These are phyloP conservation scores for Folsomia candida DNA, from an alignment of 2,888 invertebrate species.

Conservation along the genomic window DNA sequence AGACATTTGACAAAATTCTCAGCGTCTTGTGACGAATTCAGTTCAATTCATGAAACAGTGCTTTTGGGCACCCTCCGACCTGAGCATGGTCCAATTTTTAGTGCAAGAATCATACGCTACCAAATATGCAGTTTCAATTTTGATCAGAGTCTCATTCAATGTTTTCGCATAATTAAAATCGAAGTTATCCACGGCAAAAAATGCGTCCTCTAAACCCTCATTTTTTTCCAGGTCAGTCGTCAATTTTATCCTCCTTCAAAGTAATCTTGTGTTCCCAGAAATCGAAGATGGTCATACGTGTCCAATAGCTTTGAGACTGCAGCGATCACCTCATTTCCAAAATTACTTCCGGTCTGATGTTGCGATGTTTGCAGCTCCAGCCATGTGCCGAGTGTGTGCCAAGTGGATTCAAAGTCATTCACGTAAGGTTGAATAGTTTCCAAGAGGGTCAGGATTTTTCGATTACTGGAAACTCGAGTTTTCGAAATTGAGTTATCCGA, in stretches of 20 bases:
- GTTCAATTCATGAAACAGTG: too few species aligned
- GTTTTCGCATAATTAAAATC: not conserved
- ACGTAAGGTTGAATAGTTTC: not conserved
- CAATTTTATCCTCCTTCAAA: not conserved
- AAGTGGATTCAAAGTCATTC: not conserved
- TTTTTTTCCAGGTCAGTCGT: not conserved
- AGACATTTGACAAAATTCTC: not conserved
- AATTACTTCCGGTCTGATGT: not conserved
- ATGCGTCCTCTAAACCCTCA: not conserved
- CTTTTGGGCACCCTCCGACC: too few species aligned
- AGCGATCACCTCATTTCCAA: not conserved
- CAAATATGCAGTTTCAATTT: not conserved
- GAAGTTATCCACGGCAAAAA: not conserved
- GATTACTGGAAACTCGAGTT: not conserved
- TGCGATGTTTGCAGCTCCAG: not conserved
- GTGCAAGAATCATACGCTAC: not conserved
- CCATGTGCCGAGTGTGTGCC: not conserved
- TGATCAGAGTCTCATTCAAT: not conserved
- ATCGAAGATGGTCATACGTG: not conserved
- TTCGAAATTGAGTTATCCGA: too few species aligned
- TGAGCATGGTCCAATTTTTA: too few species aligned
- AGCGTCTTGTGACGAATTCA: too few species aligned
- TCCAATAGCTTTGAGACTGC: not conserved
- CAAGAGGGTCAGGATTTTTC: not conserved
- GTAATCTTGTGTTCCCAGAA: not conserved